phyloP scores from a whole-genome alignment of 2,888 invertebrate species.

The Drosophila tanythrix region DNA sequence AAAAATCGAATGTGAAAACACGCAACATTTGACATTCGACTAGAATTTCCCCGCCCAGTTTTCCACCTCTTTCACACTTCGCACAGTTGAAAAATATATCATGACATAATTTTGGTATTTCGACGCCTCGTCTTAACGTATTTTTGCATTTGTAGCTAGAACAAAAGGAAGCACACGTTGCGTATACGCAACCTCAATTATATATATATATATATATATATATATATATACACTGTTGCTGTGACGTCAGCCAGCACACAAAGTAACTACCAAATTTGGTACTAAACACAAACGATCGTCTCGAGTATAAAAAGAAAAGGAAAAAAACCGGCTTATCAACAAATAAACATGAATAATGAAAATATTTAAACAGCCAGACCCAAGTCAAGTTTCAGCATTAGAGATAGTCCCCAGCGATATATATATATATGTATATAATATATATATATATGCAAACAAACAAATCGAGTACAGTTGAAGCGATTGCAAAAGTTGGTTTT shows the following conservation, averaged over 20 bases:
- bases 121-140: conserved; percentile 10
- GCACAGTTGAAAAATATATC: conserved; percentile 38
- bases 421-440: not conserved
- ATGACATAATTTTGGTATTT: conserved; percentile 66
- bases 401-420: conserved; percentile 7
- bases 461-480: conserved; percentile 8
- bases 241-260: conserved; percentile 60
- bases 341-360: not conserved
- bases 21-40: conserved; percentile 74
- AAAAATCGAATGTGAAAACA: conserved; percentile 68
- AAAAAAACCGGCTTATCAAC: conserved; percentile 66
- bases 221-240: conserved; percentile 2
- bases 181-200: conserved; percentile 38
- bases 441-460: not conserved
- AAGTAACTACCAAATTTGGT: conserved; percentile 66
- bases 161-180: conserved; percentile 13
- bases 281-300: conserved; percentile 32
- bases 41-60: conserved; percentile 15
- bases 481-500: not conserved
- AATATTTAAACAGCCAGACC: not conserved
- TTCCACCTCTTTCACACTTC: conserved; percentile 1
- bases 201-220: not conserved
- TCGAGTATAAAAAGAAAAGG: not conserved
- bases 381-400: conserved; percentile 17
- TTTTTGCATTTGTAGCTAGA: conserved; percentile 38